A percentile compares a stretch with the other conserved stretches of the same genome.
phyloP scores from a whole-genome alignment of 2,113 vertebrate genomes.

The Nothocercus nigrocapillus region DNA sequence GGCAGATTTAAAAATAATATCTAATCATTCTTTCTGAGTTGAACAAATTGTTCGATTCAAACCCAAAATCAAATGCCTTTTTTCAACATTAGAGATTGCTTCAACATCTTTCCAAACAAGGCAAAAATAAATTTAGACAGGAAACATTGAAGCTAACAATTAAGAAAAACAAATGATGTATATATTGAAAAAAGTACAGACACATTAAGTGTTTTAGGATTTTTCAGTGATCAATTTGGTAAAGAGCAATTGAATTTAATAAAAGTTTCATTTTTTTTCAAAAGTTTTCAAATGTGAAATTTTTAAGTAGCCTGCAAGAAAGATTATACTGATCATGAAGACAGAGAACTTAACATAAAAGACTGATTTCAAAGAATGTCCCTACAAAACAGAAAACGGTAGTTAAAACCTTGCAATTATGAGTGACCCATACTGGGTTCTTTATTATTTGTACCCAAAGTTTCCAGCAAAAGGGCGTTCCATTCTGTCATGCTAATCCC shows the following conservation, averaged over 20 bases:
- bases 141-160: not conserved
- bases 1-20: conserved; percentile 44
- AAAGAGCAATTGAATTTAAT: not conserved
- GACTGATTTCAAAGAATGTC: not conserved
- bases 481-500: not conserved
- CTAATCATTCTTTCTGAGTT: not conserved
- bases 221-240: not conserved
- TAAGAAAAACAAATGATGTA: not conserved
- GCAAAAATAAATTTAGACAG: not conserved
- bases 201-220: not conserved
- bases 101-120: not conserved
- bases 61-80: not conserved
- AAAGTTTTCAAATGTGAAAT: not conserved
- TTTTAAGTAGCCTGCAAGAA: not conserved
- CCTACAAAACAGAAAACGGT: not conserved
- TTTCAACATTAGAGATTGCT: not conserved
- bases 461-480: not conserved
- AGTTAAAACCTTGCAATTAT: not conserved
- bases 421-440: not conserved
- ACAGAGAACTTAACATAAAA: not conserved
- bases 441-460: not conserved
- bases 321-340: not conserved
- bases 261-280: not conserved
- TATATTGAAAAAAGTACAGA: not conserved
- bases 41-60: conserved; percentile 9